phyloP scores from a whole-genome alignment of 2,797 vertebrate species.

The Onychomys torridus region DNA sequence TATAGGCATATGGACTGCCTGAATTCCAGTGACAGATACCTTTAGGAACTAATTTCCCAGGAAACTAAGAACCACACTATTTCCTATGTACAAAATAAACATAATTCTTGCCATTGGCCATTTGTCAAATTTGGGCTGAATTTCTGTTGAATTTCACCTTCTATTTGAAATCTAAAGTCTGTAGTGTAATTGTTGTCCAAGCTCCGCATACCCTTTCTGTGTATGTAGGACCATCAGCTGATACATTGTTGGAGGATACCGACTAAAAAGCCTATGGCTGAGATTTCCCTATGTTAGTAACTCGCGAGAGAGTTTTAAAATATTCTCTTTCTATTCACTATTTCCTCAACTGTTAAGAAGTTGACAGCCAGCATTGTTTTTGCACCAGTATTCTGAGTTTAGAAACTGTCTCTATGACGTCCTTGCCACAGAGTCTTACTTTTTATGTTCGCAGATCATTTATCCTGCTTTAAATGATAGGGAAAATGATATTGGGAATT shows the following conservation, averaged over 20 bases:
- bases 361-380: background rate
- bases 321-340: background rate
- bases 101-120: background rate
- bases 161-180: slow-evolving; percentile 13
- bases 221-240: background rate
- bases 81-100: background rate
- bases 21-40: background rate
- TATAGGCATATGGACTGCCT: slow-evolving; percentile 32
- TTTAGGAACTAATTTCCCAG: slow-evolving; percentile 57
- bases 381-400: background rate
- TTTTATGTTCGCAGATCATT: background rate
- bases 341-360: background rate
- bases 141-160: slow-evolving; percentile 19
- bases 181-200: background rate
- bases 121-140: background rate
- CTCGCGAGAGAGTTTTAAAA: slow-evolving; percentile 21
- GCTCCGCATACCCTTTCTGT: background rate
- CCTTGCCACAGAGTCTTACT: background rate
- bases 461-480: slow-evolving; percentile 1
- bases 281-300: slow-evolving; percentile 2
- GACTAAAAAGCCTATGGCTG: background rate
- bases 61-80: background rate
- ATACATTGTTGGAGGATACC: background rate
- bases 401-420: background rate
- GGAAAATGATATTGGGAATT: background rate